Percentiles rank a stretch among this genome's conserved stretches.
Conservation (phyloP, 64 coral and sea anemone species). For the Actinia equina region DNA sequence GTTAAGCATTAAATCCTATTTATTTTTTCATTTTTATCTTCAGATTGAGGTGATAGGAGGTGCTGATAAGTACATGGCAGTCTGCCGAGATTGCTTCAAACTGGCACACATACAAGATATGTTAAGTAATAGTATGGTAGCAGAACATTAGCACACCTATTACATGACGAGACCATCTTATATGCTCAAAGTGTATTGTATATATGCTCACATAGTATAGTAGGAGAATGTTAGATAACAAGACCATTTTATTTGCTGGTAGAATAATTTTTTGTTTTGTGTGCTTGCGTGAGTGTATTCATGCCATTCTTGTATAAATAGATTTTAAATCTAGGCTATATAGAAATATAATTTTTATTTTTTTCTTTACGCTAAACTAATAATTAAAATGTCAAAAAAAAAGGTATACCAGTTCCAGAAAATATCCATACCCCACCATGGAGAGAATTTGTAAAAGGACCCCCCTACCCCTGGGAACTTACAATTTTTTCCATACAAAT, state of each 20-base stretch:
- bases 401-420: too few relatives aligned
- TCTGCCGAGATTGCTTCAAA: conserved; percentile 86
- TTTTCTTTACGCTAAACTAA: too few relatives aligned
- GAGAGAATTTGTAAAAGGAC: too few relatives aligned
- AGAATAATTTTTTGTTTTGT: not conserved
- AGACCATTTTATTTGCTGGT: not conserved
- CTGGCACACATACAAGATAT: conserved; percentile 64
- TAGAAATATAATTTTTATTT: too few relatives aligned
- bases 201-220: not conserved
- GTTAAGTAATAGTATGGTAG: not conserved
- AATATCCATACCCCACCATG: too few relatives aligned
- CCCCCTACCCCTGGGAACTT: too few relatives aligned
- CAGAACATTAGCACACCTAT: not conserved
- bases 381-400: too few relatives aligned
- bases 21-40: not conserved
- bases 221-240: not conserved
- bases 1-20: too few relatives aligned
- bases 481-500: too few relatives aligned
- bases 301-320: too few relatives aligned
- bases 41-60: conserved; percentile 97
- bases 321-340: too few relatives aligned
- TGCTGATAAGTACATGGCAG: conserved; percentile 96
- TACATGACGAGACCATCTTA: not conserved
- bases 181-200: not conserved
- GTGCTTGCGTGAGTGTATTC: too few relatives aligned